Conservation (phyloP, 1,140 invertebrate species). For the Pseudomyrmex dendroicus region DNA sequence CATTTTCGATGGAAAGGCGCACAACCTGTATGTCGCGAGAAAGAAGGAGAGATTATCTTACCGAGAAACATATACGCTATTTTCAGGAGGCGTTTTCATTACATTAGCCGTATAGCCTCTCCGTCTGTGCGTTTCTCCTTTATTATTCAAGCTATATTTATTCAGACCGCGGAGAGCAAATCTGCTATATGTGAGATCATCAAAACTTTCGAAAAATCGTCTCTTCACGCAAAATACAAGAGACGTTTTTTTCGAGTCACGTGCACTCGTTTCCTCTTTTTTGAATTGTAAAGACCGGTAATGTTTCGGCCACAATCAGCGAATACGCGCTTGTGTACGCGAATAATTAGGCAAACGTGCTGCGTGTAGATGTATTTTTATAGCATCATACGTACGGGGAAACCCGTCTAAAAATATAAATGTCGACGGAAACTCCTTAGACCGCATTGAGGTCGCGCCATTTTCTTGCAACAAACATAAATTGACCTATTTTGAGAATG, state of each 20-base stretch:
- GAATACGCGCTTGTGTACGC: too few relatives aligned
- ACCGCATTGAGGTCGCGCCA: slow-evolving; percentile 30
- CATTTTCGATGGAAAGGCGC: neutral
- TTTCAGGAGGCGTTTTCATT: neutral
- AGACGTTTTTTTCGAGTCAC: neutral
- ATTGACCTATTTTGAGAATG: slow-evolving; percentile 29
- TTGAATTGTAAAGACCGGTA: neutral
- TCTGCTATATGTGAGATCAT: neutral
- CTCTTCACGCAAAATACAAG: neutral
- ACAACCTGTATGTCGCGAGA: neutral
- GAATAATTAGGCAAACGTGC: neutral
- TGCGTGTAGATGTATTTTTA: slow-evolving; percentile 58
- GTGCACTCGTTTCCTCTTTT: neutral
- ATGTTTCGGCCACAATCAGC: too few relatives aligned
- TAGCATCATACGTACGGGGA: slow-evolving; percentile 48
- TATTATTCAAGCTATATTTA: slow-evolving; percentile 36
- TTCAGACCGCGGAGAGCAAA: neutral
- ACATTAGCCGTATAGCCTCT: neutral
- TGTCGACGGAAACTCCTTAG: slow-evolving; percentile 40
- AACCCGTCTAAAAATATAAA: slow-evolving; percentile 63
- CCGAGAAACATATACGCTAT: neutral
- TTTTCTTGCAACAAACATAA: neutral
- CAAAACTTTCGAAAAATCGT: neutral
- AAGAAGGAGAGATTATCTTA: neutral
- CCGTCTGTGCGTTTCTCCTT: slow-evolving; percentile 3